Evolutionary conservation across 2,113 vertebrate species (phyloP), one percentile per base, ranked within the genome.

Genomic region (Cyanocitta stelleri): DNA sequence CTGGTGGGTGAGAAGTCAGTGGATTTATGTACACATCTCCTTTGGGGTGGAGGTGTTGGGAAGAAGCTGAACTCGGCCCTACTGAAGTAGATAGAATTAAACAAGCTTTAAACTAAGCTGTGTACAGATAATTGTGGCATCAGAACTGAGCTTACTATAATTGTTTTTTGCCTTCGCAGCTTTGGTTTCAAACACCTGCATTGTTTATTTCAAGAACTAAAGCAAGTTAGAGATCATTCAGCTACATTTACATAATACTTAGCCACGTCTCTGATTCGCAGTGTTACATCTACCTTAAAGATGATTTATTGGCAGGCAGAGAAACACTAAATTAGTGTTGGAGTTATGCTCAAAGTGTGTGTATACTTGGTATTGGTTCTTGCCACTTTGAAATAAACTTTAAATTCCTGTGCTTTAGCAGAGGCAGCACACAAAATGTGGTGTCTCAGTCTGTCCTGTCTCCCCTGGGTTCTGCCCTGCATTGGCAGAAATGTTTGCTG

Each of bases 11-110:
- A 55, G 74, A 69, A 74, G 15, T 82, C 56, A 24, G 15, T 55
- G 39, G 29, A n/a, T 87, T 91, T 72, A 26, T 3, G 3, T 3
- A 2, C 0, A 3, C 8, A 13, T 3, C 4, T 9, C 3, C 3
- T 64, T 54, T 63, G 35, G 41, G 15, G 7, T 44, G 59, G 7
- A 20, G 7, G 23, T 44, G 80, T 29, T n/a, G 37, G 19, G 4
- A 96, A 43, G 39, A 85, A 82, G 32, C 7, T 52, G 64, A 66
- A 22, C 7, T 12, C 2, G 1, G 37, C 32, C 48, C 13, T 63
- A 4, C 26, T n/a, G 27, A 78, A 46, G 13, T 0, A 49, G n/a
- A 7, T 11, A 51, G 43, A 90, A 63, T 72, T 72, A 43, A 86
- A 68, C 9, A 61, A 48, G 44, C 11, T 72, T 88, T 85, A 43